Conservation (phyloP, 2,113 vertebrate genomes). For the Scalopus aquaticus region DNA sequence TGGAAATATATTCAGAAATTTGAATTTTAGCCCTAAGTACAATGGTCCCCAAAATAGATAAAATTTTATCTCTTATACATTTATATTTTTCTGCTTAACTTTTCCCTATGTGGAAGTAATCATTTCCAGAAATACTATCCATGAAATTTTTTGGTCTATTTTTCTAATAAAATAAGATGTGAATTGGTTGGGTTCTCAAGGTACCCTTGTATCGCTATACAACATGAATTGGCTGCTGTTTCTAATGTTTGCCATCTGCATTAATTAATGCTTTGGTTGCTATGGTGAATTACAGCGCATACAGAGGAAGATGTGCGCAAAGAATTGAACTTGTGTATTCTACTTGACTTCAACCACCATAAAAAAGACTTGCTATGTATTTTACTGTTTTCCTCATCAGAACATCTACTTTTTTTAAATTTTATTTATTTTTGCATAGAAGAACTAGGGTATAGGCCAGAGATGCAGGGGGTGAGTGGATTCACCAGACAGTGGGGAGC, state of each 20-base stretch:
- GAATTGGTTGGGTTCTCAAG: not conserved
- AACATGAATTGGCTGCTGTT: conserved; percentile 49
- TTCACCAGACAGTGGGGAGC: too few relatives aligned
- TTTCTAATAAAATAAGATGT: conserved; percentile 39
- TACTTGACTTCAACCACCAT: conserved; percentile 13
- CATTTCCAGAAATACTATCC: conserved; percentile 56
- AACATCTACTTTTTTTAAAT: conserved; percentile 35
- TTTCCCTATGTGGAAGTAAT: conserved; percentile 7
- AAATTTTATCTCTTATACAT: conserved; percentile 29
- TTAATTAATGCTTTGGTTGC: conserved; percentile 70
- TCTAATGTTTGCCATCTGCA: conserved; percentile 40
- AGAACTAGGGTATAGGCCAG: too few relatives aligned
- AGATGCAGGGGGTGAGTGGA: too few relatives aligned
- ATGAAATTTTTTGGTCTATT: not conserved
- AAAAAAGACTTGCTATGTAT: conserved; percentile 40
- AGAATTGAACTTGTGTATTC: conserved; percentile 49
- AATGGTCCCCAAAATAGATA: conserved; percentile 3
- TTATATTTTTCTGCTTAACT: conserved; percentile 11
- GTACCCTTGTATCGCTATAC: not conserved
- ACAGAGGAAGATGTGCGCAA: conserved; percentile 16
- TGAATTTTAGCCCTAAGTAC: not conserved
- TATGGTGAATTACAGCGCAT: conserved; percentile 56
- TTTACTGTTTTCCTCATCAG: conserved; percentile 11
- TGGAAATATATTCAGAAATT: conserved; percentile 23
- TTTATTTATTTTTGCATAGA: too few relatives aligned